These are phyloP conservation scores for Polypedilum pembai DNA, from an alignment of 1,140 invertebrate genomes.

Conservation along the genomic window DNA sequence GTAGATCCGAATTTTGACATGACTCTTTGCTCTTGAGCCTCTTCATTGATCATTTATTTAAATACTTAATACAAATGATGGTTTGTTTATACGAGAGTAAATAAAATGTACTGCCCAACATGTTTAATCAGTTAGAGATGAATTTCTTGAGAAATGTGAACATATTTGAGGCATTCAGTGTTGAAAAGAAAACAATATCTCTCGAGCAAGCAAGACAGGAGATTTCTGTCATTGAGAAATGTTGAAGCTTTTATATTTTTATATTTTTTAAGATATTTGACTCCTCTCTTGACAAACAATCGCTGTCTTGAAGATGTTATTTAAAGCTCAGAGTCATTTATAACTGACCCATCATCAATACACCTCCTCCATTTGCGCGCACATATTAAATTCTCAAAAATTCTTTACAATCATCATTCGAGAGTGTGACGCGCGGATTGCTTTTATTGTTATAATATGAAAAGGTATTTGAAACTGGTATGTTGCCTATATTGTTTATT, in stretches of 20 bases:
- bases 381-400: too few relatives aligned
- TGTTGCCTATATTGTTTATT: too few relatives aligned
- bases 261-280: too few relatives aligned
- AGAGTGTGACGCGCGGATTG: too few relatives aligned
- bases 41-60: not conserved
- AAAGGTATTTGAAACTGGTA: too few relatives aligned
- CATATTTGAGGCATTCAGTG: not conserved
- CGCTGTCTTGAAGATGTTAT: not conserved
- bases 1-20: conserved; percentile 1
- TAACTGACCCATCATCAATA: conserved; percentile 1
- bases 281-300: conserved; percentile 8
- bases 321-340: not conserved
- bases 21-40: not conserved
- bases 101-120: not conserved
- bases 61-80: not conserved
- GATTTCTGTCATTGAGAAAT: conserved; percentile 1
- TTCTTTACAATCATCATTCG: too few relatives aligned
- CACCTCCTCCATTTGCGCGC: not conserved
- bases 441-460: too few relatives aligned
- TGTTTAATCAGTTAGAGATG: conserved; percentile 12
- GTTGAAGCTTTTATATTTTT: not conserved
- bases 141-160: not conserved
- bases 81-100: not conserved
- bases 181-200: not conserved
- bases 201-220: too few relatives aligned